phyloP scores from a whole-genome alignment of 2,888 invertebrate species.

The Acanthosepion lycidas region DNA sequence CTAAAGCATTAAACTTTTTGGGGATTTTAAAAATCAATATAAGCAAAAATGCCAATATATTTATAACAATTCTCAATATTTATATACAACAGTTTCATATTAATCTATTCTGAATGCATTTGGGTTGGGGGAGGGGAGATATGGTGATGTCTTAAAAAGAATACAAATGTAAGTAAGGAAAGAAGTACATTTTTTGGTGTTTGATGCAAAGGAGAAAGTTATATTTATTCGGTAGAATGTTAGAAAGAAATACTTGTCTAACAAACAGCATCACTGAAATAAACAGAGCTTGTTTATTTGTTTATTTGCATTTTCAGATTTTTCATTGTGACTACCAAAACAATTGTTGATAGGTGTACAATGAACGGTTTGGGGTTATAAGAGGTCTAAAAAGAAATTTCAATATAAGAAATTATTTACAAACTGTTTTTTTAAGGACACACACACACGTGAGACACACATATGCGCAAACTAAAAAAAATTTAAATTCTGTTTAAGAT shows the following conservation, averaged over 20 bases:
- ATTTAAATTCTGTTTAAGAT: not conserved
- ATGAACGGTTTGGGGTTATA: not conserved
- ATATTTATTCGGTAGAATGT: not conserved
- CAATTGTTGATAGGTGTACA: not conserved
- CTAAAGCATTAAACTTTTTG: not conserved
- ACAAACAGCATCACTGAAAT: not conserved
- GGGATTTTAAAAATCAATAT: too few relatives aligned
- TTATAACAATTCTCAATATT: too few relatives aligned
- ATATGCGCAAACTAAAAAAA: not conserved
- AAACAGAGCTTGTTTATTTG: not conserved
- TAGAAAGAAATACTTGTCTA: not conserved
- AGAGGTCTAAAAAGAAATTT: not conserved
- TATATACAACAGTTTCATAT: too few relatives aligned
- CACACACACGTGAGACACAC: not conserved
- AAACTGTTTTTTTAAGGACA: not conserved
- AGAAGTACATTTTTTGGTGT: not conserved
- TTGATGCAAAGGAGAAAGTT: slow-evolving; percentile 9
- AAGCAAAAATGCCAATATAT: too few relatives aligned
- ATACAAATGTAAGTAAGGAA: not conserved
- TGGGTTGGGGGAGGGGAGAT: too few relatives aligned
- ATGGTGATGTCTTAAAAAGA: too few relatives aligned
- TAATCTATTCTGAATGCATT: too few relatives aligned
- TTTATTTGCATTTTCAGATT: not conserved
- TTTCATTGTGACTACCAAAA: not conserved
- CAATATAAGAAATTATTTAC: not conserved